These are phyloP conservation scores for Plebejus melissa DNA, from an alignment of 2,888 invertebrate species.

Conservation along the genomic window DNA sequence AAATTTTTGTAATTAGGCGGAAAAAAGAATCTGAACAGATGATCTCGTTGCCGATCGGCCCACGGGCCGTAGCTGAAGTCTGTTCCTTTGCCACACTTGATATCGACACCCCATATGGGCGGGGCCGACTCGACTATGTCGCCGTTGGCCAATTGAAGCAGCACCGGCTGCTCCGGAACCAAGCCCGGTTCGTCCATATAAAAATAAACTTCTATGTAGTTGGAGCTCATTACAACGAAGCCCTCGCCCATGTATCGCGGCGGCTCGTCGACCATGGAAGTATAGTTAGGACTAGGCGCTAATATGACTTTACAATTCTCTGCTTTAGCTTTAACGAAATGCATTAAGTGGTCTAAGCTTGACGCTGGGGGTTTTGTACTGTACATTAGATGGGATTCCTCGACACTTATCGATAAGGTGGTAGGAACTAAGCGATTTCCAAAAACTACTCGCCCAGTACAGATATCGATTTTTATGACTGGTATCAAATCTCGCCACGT, in stretches of 20 bases:
- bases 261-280: constrained; percentile 94
- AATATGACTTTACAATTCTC: constrained; percentile 97
- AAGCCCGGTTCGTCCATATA: constrained; percentile 98
- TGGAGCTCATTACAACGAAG: constrained; percentile 97
- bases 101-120: constrained; percentile 97
- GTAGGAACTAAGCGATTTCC: constrained; percentile 97
- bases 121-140: constrained; percentile 95
- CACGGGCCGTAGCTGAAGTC: constrained; percentile 99
- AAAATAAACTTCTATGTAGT: constrained; percentile 95
- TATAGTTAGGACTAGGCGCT: constrained; percentile 97
- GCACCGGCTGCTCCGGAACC: constrained; percentile 94
- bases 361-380: constrained; percentile 97
- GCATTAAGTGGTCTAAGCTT: constrained; percentile 95
- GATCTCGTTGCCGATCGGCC: constrained; percentile 98
- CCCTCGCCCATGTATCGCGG: constrained; percentile 98
- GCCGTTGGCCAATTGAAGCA: constrained; percentile 93
- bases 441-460: constrained; percentile 94
- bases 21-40: constrained; percentile 97
- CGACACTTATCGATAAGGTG: constrained; percentile 93
- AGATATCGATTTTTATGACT: constrained; percentile 96
- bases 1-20: constrained; percentile 91
- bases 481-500: constrained; percentile 98
- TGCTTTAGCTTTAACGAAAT: constrained; percentile 95
- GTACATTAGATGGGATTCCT: constrained; percentile 96
- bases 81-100: constrained; percentile 96